These are phyloP conservation scores for Panulirus ornatus DNA, from an alignment of 1,140 invertebrate genomes.

Conservation along the genomic window DNA sequence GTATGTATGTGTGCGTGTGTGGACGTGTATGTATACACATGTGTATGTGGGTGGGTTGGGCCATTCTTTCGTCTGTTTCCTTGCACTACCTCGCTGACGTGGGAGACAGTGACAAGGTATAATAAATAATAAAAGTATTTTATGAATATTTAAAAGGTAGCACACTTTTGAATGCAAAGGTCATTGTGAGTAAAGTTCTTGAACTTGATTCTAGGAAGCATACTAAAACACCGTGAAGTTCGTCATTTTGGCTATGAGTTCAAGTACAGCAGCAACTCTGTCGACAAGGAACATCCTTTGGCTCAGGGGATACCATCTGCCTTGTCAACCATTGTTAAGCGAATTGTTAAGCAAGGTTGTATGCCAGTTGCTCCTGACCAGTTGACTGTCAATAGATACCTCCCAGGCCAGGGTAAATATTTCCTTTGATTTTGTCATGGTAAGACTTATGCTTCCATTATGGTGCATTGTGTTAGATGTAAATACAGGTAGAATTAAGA, in stretches of 20 bases:
- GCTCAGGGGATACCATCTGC: constrained; percentile 84
- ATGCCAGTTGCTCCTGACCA: constrained; percentile 86
- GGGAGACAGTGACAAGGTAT: no score
- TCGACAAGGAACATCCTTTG: constrained; percentile 86
- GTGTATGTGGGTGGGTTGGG: no score
- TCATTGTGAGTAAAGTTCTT: no score
- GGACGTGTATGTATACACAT: no score
- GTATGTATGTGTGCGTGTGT: background rate
- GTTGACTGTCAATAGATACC: constrained; percentile 94
- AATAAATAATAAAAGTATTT: no score
- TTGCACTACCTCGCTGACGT: no score
- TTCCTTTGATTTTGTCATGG: background rate
- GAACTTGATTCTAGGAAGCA: constrained; percentile 68
- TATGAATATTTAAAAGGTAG: no score
- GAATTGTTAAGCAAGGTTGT: constrained; percentile 81
- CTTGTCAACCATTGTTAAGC: constrained; percentile 84
- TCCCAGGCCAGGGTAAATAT: constrained; percentile 90
- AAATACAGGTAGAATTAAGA: no score
- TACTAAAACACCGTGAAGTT: constrained; percentile 91
- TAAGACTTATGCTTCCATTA: no score
- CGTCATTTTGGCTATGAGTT: constrained; percentile 97
- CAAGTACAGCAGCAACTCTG: constrained; percentile 92
- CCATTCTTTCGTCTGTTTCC: no score
- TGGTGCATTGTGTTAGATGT: no score
- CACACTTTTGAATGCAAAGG: no score